A percentile compares a stretch with the other conserved stretches of the same genome.
phyloP scores from a whole-genome alignment of 2,113 vertebrate genomes.

The Gulo gulo region DNA sequence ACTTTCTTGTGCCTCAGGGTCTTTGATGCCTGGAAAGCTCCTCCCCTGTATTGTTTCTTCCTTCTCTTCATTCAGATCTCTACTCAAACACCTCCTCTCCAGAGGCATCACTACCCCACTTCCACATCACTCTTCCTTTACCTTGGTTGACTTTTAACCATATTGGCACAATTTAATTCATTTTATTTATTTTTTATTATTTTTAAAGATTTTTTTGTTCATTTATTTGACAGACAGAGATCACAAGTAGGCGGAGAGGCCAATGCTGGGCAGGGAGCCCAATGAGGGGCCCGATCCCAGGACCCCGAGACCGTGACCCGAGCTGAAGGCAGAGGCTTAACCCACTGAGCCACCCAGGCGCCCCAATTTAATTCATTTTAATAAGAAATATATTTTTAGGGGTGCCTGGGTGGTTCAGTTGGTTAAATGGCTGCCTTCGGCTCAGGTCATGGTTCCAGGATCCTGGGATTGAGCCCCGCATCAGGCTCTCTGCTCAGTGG shows the following conservation, averaged over 20 bases:
- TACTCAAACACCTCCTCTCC: neutral
- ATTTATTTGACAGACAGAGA: too few relatives aligned
- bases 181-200: neutral
- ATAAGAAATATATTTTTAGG: neutral
- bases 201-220: too few relatives aligned
- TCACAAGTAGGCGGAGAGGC: too few relatives aligned
- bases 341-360: too few relatives aligned
- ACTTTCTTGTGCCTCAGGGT: neutral
- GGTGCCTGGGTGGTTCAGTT: neutral
- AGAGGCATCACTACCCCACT: too few relatives aligned
- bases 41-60: neutral
- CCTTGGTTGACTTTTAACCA: neutral
- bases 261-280: too few relatives aligned
- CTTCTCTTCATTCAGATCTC: neutral
- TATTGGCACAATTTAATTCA: neutral
- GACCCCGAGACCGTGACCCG: too few relatives aligned
- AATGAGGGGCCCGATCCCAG: too few relatives aligned
- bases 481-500: neutral
- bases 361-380: neutral
- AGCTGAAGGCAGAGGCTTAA: too few relatives aligned
- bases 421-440: neutral
- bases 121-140: neutral
- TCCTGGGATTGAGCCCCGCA: fast-evolving
- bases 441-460: neutral
- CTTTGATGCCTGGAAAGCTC: neutral